Percentiles rank a stretch among this genome's conserved stretches.
These are phyloP conservation scores for Euclidia mi DNA, from an alignment of 2,888 invertebrate species.

Conservation along the genomic window DNA sequence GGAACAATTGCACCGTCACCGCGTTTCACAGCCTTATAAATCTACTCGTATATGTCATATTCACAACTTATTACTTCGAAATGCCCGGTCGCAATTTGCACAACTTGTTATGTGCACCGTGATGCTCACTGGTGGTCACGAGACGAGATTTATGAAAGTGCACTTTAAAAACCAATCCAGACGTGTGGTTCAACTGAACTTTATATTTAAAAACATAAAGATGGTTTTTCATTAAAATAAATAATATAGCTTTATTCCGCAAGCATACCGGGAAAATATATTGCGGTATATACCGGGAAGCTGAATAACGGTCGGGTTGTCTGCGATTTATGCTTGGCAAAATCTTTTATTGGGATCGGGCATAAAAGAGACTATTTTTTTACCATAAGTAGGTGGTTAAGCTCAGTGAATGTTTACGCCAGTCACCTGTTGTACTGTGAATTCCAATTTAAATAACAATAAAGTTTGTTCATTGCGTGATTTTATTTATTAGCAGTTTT, in stretches of 20 bases:
- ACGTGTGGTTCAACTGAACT: conserved; percentile 30
- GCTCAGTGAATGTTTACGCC: conserved; percentile 34
- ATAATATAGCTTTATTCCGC: conserved; percentile 55
- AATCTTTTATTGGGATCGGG: conserved; percentile 70
- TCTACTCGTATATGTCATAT: conserved; percentile 60
- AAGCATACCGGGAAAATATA: too few relatives aligned
- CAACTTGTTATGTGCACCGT: conserved; percentile 69
- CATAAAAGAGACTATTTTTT: conserved; percentile 62
- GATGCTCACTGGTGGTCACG: conserved; percentile 63
- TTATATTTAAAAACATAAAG: conserved; percentile 39
- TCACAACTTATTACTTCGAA: conserved; percentile 66
- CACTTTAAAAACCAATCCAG: conserved; percentile 62
- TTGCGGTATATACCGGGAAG: conserved; percentile 64
- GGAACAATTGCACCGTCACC: conserved; percentile 39
- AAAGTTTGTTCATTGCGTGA: too few relatives aligned
- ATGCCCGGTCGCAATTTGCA: conserved; percentile 70
- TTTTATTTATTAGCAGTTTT: too few relatives aligned
- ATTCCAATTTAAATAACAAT: too few relatives aligned
- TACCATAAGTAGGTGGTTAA: conserved; percentile 55
- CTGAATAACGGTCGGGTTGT: conserved; percentile 68
- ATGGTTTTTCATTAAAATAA: conserved; percentile 42
- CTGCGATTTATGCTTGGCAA: conserved; percentile 70
- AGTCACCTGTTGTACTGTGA: background rate
- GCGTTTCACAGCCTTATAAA: conserved; percentile 41
- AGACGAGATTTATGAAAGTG: conserved; percentile 68